A percentile compares a stretch with the other conserved stretches of the same genome.
Evolutionary conservation across 2,888 invertebrate genomes (phyloP).

Genomic region (Eupithecia insigniata): DNA sequence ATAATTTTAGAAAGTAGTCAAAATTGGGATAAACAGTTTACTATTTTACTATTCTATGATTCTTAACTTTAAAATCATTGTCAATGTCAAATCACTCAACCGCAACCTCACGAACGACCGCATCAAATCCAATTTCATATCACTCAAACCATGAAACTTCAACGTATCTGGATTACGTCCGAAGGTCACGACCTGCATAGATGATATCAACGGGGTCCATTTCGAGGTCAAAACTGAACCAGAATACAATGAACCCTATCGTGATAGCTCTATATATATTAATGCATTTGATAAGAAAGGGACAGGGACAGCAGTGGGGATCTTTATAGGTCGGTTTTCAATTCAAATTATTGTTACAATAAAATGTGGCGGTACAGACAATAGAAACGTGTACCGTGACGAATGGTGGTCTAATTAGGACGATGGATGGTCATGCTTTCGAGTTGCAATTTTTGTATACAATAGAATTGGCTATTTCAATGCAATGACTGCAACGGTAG

Average conservation of each 20-base stretch:
- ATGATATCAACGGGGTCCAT: conserved; percentile 66
- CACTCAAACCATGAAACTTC: conserved; percentile 50
- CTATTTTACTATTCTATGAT: background rate
- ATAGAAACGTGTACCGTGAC: conserved; percentile 58
- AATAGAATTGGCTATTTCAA: conserved; percentile 34
- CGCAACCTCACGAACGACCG: conserved; percentile 49
- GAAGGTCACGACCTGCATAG: conserved; percentile 71
- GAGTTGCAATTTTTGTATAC: conserved; percentile 40
- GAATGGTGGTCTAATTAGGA: conserved; percentile 53
- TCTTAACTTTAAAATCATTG: conserved; percentile 25
- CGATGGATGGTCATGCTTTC: conserved; percentile 47
- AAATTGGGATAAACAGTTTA: background rate
- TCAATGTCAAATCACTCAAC: conserved; percentile 38
- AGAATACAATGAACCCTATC: conserved; percentile 48
- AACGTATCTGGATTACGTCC: conserved; percentile 62
- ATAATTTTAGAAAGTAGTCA: background rate
- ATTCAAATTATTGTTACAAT: conserved; percentile 46
- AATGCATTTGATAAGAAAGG: conserved; percentile 30
- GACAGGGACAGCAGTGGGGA: conserved; percentile 48
- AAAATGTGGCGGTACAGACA: conserved; percentile 42
- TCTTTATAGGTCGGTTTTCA: conserved; percentile 52
- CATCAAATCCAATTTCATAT: conserved; percentile 61
- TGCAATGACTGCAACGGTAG: conserved; percentile 18
- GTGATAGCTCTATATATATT: conserved; percentile 31
- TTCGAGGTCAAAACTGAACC: conserved; percentile 56